Evolutionary conservation across 2,888 invertebrate genomes (phyloP).

Genomic region (Abrostola tripartita): DNA sequence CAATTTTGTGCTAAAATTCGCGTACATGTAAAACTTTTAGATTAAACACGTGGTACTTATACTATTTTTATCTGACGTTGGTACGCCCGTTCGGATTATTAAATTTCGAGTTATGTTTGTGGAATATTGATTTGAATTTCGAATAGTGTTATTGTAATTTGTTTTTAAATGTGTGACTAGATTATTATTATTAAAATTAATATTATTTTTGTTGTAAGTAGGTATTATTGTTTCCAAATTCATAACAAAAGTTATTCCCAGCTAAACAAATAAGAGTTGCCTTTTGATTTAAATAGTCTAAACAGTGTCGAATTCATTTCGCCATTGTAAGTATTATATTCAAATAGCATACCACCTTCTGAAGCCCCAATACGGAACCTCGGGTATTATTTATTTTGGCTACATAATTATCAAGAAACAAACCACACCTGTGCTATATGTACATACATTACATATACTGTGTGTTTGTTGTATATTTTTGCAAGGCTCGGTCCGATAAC

Average conservation of each 20-base stretch:
- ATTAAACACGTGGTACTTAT: constrained; percentile 62
- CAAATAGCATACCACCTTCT: constrained; percentile 36
- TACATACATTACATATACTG: constrained; percentile 49
- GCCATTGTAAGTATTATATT: neutral
- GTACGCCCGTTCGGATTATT: constrained; percentile 4
- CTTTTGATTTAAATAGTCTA: constrained; percentile 7
- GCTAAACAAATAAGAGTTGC: neutral
- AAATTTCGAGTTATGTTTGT: constrained; percentile 6
- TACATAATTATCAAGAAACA: constrained; percentile 66
- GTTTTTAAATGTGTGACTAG: neutral
- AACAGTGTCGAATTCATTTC: constrained; percentile 8
- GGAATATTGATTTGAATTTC: neutral
- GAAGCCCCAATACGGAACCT: constrained; percentile 58
- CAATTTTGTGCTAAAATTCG: constrained; percentile 74
- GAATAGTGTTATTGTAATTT: neutral
- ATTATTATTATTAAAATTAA: neutral
- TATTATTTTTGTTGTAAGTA: neutral
- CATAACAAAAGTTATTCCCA: neutral
- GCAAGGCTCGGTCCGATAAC: constrained; percentile 84
- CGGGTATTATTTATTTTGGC: constrained; percentile 63
- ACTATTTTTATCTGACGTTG: constrained; percentile 30
- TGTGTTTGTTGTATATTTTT: constrained; percentile 86
- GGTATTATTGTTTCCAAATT: neutral
- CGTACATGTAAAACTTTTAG: constrained; percentile 67
- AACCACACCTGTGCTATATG: constrained; percentile 63